These are phyloP conservation scores for Zhengitettix transpicula DNA, from an alignment of 2,888 invertebrate species.

Conservation along the genomic window DNA sequence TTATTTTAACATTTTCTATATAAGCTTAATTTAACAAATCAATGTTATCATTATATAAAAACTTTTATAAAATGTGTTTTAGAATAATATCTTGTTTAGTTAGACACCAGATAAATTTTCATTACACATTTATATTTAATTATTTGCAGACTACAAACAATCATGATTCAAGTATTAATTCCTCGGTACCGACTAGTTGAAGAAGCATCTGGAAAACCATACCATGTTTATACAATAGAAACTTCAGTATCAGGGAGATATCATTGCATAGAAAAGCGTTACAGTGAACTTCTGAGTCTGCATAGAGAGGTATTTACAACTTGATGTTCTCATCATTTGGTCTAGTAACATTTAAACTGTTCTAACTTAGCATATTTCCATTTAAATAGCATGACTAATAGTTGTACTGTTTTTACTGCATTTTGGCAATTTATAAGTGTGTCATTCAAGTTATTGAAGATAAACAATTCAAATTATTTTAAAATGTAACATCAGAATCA, in stretches of 20 bases:
- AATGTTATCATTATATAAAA: no score
- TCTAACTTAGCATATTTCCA: no score
- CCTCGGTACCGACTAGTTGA: slow-evolving; percentile 26
- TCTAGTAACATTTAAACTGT: no score
- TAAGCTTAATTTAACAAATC: no score
- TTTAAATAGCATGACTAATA: background rate
- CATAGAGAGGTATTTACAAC: slow-evolving; percentile 32
- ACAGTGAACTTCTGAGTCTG: slow-evolving; percentile 37
- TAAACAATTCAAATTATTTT: no score
- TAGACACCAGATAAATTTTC: no score
- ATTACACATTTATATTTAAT: no score
- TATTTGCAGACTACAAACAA: no score
- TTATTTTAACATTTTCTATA: no score
- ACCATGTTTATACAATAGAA: slow-evolving; percentile 31
- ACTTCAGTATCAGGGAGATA: slow-evolving; percentile 24
- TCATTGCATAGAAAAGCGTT: slow-evolving; percentile 31
- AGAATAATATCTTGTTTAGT: no score
- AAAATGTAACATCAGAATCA: no score
- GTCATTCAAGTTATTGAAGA: background rate
- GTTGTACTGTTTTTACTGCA: background rate
- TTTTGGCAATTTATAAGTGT: background rate
- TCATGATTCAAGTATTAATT: slow-evolving; percentile 25
- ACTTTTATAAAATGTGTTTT: no score
- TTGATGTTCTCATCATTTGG: background rate
- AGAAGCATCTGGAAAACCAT: slow-evolving; percentile 26